These are phyloP conservation scores for Vidua chalybeata DNA, from an alignment of 2,113 vertebrate genomes.

Conservation along the genomic window DNA sequence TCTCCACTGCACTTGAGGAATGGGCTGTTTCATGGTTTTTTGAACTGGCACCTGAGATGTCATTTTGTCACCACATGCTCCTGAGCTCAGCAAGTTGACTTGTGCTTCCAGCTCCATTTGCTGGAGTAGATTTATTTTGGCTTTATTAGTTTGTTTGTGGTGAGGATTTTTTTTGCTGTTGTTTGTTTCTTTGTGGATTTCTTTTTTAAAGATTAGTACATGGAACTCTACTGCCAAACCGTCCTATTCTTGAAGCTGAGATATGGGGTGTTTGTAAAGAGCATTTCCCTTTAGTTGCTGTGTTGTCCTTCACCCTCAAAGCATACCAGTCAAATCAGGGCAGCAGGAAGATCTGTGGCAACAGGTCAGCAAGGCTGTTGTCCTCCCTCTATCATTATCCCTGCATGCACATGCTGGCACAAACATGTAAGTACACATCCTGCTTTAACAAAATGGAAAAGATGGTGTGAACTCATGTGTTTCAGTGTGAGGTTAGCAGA, in stretches of 20 bases:
- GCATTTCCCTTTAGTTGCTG: neutral
- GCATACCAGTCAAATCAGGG: neutral
- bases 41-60: neutral
- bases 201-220: neutral
- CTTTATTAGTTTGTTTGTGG: neutral
- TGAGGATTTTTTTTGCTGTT: neutral
- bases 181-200: neutral
- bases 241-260: neutral
- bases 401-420: accelerated
- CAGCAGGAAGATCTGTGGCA: neutral
- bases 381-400: neutral
- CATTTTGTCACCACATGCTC: neutral
- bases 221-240: neutral
- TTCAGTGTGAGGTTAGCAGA: neutral
- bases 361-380: neutral
- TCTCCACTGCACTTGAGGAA: neutral
- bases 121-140: neutral
- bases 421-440: accelerated
- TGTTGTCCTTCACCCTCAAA: neutral
- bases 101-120: neutral
- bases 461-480: neutral
- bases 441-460: neutral
- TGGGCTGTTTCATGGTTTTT: neutral
- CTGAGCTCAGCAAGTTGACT: neutral
- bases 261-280: neutral